These are phyloP conservation scores for Pollenia labialis DNA, from an alignment of 2,888 invertebrate genomes.

Conservation along the genomic window DNA sequence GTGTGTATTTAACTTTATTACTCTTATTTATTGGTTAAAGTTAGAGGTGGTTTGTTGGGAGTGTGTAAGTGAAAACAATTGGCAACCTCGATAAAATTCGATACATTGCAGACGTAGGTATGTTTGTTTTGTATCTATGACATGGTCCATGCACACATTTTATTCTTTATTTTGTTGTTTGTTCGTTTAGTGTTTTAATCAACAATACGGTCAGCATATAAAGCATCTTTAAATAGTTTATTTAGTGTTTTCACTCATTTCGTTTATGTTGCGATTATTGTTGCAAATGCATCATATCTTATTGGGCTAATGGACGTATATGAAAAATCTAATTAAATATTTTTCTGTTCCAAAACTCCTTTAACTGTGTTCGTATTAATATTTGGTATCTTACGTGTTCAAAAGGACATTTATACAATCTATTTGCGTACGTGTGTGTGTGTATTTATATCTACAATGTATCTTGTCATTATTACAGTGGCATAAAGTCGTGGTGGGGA, in stretches of 20 bases:
- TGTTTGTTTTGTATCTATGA: not conserved
- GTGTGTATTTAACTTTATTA: conserved; percentile 47
- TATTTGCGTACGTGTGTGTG: too few species aligned
- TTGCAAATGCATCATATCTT: conserved; percentile 29
- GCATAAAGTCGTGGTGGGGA: not conserved
- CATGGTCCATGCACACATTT: not conserved
- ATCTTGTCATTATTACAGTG: conserved; percentile 9
- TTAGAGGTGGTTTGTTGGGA: not conserved
- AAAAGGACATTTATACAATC: not conserved
- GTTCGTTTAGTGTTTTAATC: not conserved
- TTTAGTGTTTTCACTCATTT: conserved; percentile 33
- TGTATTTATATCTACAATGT: not conserved
- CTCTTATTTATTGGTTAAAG: conserved; percentile 22
- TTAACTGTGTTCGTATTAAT: conserved; percentile 21
- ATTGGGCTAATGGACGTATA: conserved; percentile 40
- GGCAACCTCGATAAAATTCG: not conserved
- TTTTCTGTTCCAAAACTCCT: conserved; percentile 25
- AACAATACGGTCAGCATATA: conserved; percentile 61
- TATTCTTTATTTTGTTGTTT: not conserved
- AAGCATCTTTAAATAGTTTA: conserved; percentile 67
- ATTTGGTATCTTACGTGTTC: conserved; percentile 1
- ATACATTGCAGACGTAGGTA: not conserved
- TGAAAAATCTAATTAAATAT: conserved; percentile 68
- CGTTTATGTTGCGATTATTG: not conserved
- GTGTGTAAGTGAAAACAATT: conserved; percentile 20